A percentile compares a stretch with the other conserved stretches of the same genome.
Conservation (phyloP, 2,113 vertebrate species). For the Chauna torquata region DNA sequence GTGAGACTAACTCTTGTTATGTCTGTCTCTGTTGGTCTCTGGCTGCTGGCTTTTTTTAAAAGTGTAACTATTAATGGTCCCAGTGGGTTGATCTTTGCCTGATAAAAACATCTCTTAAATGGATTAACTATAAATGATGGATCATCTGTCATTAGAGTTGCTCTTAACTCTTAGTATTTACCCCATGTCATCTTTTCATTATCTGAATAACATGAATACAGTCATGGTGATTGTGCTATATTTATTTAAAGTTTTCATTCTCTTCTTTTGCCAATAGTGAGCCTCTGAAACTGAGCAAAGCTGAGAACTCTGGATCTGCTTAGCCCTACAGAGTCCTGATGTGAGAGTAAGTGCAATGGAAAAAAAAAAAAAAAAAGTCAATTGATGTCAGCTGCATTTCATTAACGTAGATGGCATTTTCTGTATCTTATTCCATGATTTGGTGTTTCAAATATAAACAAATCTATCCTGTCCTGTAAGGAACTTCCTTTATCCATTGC, state of each 20-base stretch:
- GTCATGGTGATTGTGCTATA: background rate
- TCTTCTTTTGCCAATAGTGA: background rate
- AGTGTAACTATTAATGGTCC: constrained; percentile 41
- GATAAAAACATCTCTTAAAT: constrained; percentile 10
- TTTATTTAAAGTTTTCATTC: constrained; percentile 4
- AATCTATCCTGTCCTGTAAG: background rate
- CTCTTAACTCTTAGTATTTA: background rate
- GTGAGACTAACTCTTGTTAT: background rate
- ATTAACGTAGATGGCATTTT: constrained; percentile 29
- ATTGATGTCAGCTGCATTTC: constrained; percentile 24
- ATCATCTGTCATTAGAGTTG: background rate
- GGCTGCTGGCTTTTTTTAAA: constrained; percentile 26
- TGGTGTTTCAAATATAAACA: constrained; percentile 35
- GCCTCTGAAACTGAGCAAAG: constrained; percentile 5
- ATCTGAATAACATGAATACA: background rate
- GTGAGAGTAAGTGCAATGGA: background rate
- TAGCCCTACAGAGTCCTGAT: background rate
- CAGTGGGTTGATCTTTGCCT: constrained; percentile 8
- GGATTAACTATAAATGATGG: background rate
- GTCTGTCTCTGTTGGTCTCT: constrained; percentile 19
- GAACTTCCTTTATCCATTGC: constrained; percentile 14
- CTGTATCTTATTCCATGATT: constrained; percentile 23
- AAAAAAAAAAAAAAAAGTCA: background rate
- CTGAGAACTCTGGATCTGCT: constrained; percentile 11
- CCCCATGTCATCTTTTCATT: background rate